Evolutionary conservation across 2,888 invertebrate species (phyloP), one percentile per base, ranked within the genome.

Genomic region (Cenopis cana): DNA sequence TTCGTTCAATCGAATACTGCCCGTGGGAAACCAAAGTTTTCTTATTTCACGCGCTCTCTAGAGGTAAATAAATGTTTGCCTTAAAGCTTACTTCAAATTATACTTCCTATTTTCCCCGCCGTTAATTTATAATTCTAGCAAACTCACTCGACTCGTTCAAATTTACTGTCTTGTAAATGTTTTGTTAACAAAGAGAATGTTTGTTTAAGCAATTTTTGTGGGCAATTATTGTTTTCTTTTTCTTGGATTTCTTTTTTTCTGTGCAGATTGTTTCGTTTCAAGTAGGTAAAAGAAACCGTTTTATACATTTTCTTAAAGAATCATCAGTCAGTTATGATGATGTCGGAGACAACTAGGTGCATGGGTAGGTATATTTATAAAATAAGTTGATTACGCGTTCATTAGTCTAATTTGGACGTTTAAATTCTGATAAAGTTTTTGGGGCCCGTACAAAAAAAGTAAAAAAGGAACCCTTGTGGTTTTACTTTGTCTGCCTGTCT

Each of bases 1-100:
- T 67, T 71, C 66, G 66, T 61, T 50, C 71, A 71, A 71, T 71
- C 71, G 71, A 71, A 71, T 67, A 66, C 56, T 67, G 38, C 71
- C 71, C 71, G 71, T 55, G 71, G 71, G 71, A 46, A 50, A 57
- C 6, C 17, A 36, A 67, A 71, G 41, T 71, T 71, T 71, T 67
- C 71, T 71, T 71, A 60, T 71, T 71, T 71, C 55, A 55, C 41
- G 64, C 65, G 46, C 52, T 20, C 69, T 17, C 69, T 54, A n/a
- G n/a, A n/a, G n/a, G n/a, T n/a, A 66, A 65, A 66, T 60, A 71
- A 70, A 70, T 66, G 70, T 70, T 71, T 66, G 54, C 55, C 66
- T 61, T 61, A 55, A 71, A 67, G 11, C 65, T 57, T 29, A 50
- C 61, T 61, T 55, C n/a, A 67, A 71, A 67, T 71, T 71, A 55